A percentile compares a stretch with the other conserved stretches of the same genome.
Evolutionary conservation across 2,888 invertebrate genomes (phyloP).

Genomic region (Acanthosepion esculentum): DNA sequence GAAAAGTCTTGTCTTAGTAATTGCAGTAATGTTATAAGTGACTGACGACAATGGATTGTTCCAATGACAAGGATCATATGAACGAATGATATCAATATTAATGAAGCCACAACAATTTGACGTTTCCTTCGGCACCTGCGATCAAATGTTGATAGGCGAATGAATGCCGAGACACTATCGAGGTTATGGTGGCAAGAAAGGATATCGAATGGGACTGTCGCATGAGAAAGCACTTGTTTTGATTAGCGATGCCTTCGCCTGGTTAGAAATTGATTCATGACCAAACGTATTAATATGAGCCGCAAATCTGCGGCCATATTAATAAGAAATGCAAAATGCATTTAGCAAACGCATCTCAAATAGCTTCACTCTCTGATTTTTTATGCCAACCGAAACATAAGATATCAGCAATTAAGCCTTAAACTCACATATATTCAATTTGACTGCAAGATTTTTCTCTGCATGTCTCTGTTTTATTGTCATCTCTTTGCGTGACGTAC

Average conservation of each 20-base stretch:
- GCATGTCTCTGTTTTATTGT: too few species aligned
- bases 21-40: neutral
- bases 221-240: neutral
- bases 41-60: slow-evolving; percentile 1
- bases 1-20: neutral
- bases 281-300: neutral
- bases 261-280: neutral
- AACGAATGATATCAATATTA: neutral
- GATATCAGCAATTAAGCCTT: neutral
- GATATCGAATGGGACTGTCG: neutral
- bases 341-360: neutral
- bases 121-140: neutral
- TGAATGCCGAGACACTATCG: neutral
- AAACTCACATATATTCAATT: neutral
- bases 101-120: neutral
- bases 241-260: neutral
- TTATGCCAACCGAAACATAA: neutral
- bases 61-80: neutral
- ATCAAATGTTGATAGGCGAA: neutral
- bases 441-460: too few species aligned
- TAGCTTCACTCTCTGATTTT: neutral
- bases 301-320: neutral
- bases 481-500: too few species aligned
- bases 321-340: neutral
- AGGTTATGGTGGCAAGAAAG: neutral